phyloP scores from a whole-genome alignment of 2,888 invertebrate genomes.

The Sipha maydis region DNA sequence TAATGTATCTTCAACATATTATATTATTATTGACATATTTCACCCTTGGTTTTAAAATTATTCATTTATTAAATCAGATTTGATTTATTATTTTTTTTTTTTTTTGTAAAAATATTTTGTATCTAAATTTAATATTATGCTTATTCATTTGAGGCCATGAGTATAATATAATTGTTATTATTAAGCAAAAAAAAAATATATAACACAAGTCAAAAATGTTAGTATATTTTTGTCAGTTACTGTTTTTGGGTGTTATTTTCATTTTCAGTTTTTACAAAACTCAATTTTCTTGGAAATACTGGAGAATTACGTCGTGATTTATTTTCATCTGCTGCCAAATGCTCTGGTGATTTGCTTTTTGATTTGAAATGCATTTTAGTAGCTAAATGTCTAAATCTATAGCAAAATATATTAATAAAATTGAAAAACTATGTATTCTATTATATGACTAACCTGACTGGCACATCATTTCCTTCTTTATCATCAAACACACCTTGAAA shows the following conservation, averaged over 20 bases:
- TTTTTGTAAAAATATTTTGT: background rate
- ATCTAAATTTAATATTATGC: background rate
- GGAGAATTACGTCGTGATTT: slow-evolving; percentile 53
- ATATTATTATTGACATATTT: background rate
- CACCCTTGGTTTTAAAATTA: background rate
- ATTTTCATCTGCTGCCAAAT: slow-evolving; percentile 57
- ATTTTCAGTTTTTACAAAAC: slow-evolving; percentile 31
- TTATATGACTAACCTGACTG: slow-evolving; percentile 75
- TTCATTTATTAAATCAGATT: background rate
- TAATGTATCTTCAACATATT: background rate
- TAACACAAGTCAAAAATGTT: slow-evolving; percentile 19
- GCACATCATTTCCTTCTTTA: slow-evolving; percentile 75
- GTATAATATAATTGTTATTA: background rate
- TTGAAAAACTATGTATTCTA: slow-evolving; percentile 51
- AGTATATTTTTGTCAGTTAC: background rate
- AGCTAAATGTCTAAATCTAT: slow-evolving; percentile 87
- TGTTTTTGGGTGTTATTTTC: slow-evolving; percentile 34
- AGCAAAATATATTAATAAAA: slow-evolving; percentile 34
- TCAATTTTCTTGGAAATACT: slow-evolving; percentile 50
- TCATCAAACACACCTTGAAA: slow-evolving; percentile 75
- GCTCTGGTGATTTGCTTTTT: slow-evolving; percentile 69
- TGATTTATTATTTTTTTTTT: background rate
- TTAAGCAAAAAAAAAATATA: slow-evolving; percentile 18
- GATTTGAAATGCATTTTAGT: slow-evolving; percentile 84
- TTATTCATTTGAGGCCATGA: slow-evolving; percentile 14